phyloP scores from a whole-genome alignment of 2,888 invertebrate species.

The Stenotaenia linearis region DNA sequence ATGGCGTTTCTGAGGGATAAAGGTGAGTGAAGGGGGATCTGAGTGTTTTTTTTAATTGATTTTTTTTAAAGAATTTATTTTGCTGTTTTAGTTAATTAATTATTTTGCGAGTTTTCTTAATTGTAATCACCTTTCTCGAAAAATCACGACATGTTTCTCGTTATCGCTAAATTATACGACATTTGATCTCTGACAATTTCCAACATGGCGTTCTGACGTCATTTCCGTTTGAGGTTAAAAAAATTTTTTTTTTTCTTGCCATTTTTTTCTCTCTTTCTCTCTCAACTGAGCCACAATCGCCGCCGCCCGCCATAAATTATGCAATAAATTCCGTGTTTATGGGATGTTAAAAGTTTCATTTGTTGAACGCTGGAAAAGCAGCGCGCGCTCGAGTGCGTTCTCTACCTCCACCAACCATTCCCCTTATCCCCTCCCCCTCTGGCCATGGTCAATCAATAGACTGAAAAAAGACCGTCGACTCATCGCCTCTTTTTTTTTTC shows the following conservation, averaged over 20 bases:
- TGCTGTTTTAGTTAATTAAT: too few relatives aligned
- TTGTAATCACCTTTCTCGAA: too few relatives aligned
- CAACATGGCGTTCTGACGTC: not conserved
- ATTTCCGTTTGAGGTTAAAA: not conserved
- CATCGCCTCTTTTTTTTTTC: slow-evolving; percentile 6
- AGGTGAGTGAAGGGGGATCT: too few relatives aligned
- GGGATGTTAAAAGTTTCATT: slow-evolving; percentile 30
- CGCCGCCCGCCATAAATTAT: slow-evolving; percentile 27
- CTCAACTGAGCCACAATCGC: slow-evolving; percentile 19
- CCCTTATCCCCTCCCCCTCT: not conserved
- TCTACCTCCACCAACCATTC: not conserved
- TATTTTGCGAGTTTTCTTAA: too few relatives aligned
- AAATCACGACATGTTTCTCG: not conserved
- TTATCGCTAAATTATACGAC: not conserved
- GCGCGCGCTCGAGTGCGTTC: slow-evolving; percentile 15
- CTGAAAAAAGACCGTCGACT: slow-evolving; percentile 6
- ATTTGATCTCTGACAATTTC: not conserved
- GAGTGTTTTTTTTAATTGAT: too few relatives aligned
- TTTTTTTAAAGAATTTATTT: too few relatives aligned
- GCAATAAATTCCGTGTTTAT: slow-evolving; percentile 29
- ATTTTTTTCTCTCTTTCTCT: not conserved
- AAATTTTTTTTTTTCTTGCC: not conserved
- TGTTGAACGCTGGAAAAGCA: slow-evolving; percentile 21
- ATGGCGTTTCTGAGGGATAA: not conserved
- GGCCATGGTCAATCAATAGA: slow-evolving; percentile 21